Base-by-base conservation (phyloP, 2,797 vertebrate genomes). In the Lindbergichthys nudifrons region DNA sequence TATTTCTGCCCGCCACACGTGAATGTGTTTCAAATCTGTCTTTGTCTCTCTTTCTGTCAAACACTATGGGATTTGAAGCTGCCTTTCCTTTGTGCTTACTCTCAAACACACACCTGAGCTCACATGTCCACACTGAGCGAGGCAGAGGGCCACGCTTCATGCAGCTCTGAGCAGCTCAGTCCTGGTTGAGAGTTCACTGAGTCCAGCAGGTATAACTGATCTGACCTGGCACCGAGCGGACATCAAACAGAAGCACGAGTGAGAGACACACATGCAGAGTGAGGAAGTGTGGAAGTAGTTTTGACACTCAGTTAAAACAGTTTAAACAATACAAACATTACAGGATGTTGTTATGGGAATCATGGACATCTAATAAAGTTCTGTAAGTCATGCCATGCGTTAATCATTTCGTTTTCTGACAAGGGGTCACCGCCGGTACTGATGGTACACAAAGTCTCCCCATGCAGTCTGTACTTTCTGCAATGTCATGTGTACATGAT, bases 131-230 rank as follows among this genome's bases (percentile, higher is more conserved):
- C 79, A 68, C 53, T 60, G 65, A 63, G 52, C 69, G 59, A 76
- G 80, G 73, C 46, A 66, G 70, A 70, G 59, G 77, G 78, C 68
- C 80, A 71, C 79, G 77, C 83, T 90, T 89, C 82, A 86, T 65
- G 78, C 79, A 68, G 77, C 77, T 84, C 71, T 76, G 70, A 84
- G 65, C 69, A 83, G 61, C 87, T 80, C 80, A 76, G 83, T 75
- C 66, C 70, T 87, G 81, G 81, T 70, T 85, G 75, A 86, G 85
- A 79, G 79, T 82, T 91, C 72, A 90, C 61, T 82, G 88, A 92
- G 86, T 86, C 82, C 83, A 79, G 87, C 71, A 61, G 73, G 67
- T 76, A 73, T 71, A 89, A 89, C 78, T 82, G 85, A 87, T 92
- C 69, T 71, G 82, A 83, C 70, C 77, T 77, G 76, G 75, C 77